Base-by-base conservation (phyloP, 2,113 vertebrate genomes). In the Phoxinus phoxinus region DNA sequence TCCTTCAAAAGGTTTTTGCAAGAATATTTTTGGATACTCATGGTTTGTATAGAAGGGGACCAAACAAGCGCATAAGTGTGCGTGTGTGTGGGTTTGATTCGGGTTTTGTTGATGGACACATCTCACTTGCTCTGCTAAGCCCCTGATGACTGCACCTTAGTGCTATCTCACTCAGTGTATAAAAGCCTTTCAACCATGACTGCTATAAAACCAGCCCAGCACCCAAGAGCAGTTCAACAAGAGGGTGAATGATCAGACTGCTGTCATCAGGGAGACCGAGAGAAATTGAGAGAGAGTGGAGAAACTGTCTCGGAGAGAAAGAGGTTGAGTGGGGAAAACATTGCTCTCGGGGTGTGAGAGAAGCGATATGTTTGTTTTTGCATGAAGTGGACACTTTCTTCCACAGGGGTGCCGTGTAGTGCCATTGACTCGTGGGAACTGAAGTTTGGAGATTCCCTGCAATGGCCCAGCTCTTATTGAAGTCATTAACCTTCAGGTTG, bases 111-210 rank as follows among this genome's bases (percentile, higher is more conserved):
- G 74, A 76, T 63, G 90, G 84, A 85, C 83, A 76, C 87, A 75
- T 92, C 85, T 83, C 56, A 72, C 63, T 88, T 51, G 75, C 83
- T 91, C 90, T 83, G 84, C 89, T 88, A 90, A 91, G 90, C 89
- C 89, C 83, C 87, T 89, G 88, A 87, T 90, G 90, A 91, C 91
- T 90, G 91, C 87, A 91, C 92, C 90, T 91, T 89, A 85, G 91
- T 91, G 90, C 91, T 93, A 91, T 92, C 92, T 91, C 89, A 87
- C 88, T 88, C 90, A 85, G 87, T 85, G 89, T 91, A 92, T 94
- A 94, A 95, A 94, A 94, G 92, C 90, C 90, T 93, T 92, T 94
- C 90, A 92, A 83, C 89, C 88, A 91, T 92, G 90, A 92, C 92
- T 91, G 90, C 90, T 88, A 87, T 91, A 90, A 92, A 93, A 92